phyloP scores from a whole-genome alignment of 2,888 invertebrate species.

The Agriopis aurantiaria region DNA sequence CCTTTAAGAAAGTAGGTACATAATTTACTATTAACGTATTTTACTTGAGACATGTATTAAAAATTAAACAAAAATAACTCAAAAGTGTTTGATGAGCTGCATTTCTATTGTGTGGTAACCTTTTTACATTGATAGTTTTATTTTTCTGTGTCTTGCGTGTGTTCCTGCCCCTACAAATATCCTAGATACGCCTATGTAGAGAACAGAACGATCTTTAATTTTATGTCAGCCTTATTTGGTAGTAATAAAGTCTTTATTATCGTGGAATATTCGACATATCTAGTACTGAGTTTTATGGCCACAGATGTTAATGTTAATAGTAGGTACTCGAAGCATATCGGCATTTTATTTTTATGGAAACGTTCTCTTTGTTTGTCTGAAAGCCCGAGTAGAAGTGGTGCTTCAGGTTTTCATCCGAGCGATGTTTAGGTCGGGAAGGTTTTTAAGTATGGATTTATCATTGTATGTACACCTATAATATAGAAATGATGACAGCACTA shows the following conservation, averaged over 20 bases:
- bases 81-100: too few species aligned
- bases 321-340: constrained; percentile 11
- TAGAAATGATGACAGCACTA: not conserved
- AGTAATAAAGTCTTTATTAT: constrained; percentile 29
- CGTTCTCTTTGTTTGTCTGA: constrained; percentile 16
- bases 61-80: too few species aligned
- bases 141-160: not conserved
- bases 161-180: not conserved
- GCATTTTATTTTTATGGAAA: constrained; percentile 18
- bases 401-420: constrained; percentile 2
- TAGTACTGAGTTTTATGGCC: constrained; percentile 21
- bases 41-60: too few species aligned
- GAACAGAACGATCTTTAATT: constrained; percentile 17
- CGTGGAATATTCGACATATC: constrained; percentile 24
- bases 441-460: not conserved
- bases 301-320: constrained; percentile 20
- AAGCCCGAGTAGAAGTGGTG: constrained; percentile 3
- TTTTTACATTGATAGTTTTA: too few species aligned
- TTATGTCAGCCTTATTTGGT: constrained; percentile 21
- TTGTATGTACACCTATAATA: not conserved
- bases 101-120: not conserved
- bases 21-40: too few species aligned
- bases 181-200: not conserved
- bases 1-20: too few species aligned
- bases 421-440: not conserved